phyloP scores from a whole-genome alignment of 2,113 vertebrate genomes.

The Castor canadensis region DNA sequence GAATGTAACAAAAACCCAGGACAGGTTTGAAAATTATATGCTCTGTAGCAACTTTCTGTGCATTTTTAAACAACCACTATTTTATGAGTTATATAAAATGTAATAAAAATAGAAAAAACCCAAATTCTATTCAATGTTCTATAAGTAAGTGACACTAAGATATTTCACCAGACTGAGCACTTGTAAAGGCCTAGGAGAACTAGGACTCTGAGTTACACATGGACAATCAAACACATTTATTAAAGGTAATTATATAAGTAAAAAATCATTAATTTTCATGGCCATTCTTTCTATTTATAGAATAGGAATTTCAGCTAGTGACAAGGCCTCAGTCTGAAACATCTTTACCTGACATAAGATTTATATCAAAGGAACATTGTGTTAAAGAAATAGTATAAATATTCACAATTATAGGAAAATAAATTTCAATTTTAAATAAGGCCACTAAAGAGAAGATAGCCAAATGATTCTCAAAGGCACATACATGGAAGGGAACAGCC shows the following conservation, averaged over 20 bases:
- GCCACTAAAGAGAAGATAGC: neutral
- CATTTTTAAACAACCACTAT: too few relatives aligned
- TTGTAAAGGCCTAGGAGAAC: neutral
- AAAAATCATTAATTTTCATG: neutral
- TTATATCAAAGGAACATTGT: neutral
- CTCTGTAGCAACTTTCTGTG: too few relatives aligned
- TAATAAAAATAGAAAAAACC: too few relatives aligned
- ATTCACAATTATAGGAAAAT: neutral
- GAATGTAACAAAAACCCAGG: too few relatives aligned
- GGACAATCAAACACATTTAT: neutral
- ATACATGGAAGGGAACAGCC: neutral
- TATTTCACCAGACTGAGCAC: neutral
- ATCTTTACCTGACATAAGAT: neutral
- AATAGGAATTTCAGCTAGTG: neutral
- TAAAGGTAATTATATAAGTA: neutral
- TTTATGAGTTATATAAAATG: too few relatives aligned
- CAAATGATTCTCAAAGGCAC: neutral
- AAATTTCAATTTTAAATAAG: constrained; percentile 40
- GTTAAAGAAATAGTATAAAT: neutral
- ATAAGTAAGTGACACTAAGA: neutral
- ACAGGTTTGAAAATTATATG: too few relatives aligned
- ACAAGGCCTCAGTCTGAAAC: neutral
- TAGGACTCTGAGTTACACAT: neutral
- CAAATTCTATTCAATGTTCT: neutral
- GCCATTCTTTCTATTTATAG: neutral